Conservation (phyloP, 2,888 invertebrate species). For the Mellilla xanthometata region DNA sequence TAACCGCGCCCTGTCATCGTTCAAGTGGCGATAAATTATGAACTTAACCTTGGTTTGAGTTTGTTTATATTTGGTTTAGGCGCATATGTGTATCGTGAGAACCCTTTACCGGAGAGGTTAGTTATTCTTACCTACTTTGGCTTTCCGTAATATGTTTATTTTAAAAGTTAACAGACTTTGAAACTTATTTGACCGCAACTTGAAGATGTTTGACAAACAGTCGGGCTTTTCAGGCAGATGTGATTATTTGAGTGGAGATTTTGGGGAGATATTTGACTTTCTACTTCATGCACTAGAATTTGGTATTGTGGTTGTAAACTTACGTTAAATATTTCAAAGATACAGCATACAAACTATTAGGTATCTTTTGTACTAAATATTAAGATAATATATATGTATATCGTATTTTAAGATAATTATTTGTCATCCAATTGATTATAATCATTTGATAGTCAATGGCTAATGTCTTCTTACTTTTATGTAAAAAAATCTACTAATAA, state of each 20-base stretch:
- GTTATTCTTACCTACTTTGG: conserved; percentile 14
- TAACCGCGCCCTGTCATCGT: conserved; percentile 59
- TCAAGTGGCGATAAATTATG: conserved; percentile 77
- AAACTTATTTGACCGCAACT: conserved; percentile 38
- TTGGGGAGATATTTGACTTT: neutral
- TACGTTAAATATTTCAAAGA: too few relatives aligned
- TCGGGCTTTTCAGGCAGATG: conserved; percentile 1
- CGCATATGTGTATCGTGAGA: conserved; percentile 73
- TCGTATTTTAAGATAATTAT: too few relatives aligned
- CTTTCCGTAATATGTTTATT: conserved; percentile 24
- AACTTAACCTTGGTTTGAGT: conserved; percentile 72
- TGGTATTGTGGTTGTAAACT: too few relatives aligned
- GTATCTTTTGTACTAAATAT: too few relatives aligned
- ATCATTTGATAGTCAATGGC: too few relatives aligned
- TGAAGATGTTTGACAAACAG: conserved; percentile 19
- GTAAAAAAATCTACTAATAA: too few relatives aligned
- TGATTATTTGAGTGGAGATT: conserved; percentile 10
- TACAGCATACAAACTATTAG: too few relatives aligned
- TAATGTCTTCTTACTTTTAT: too few relatives aligned
- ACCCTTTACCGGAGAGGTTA: conserved; percentile 38
- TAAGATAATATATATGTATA: too few relatives aligned
- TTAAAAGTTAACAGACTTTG: conserved; percentile 29
- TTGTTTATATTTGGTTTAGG: conserved; percentile 66
- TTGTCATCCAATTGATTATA: too few relatives aligned
- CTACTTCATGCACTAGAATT: too few relatives aligned